Evolutionary conservation across 2,888 invertebrate genomes (phyloP), one percentile per base, ranked within the genome.

Genomic region (Folsomia candida): DNA sequence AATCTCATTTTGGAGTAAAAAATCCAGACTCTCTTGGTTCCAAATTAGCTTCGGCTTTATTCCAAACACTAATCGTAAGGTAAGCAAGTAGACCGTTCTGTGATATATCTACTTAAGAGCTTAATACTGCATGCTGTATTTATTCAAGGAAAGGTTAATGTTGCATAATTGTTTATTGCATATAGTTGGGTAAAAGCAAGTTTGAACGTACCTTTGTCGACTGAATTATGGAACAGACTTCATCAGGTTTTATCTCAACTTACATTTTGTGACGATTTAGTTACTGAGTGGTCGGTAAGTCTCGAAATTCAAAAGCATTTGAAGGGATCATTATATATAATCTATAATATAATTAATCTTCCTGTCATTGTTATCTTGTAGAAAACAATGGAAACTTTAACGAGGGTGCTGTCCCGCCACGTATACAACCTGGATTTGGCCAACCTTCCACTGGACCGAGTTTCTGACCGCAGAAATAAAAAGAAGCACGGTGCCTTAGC

Each of bases 111-210:
- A n/a, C n/a, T n/a, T n/a, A n/a, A n/a, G n/a, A n/a, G n/a, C n/a
- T n/a, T n/a, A n/a, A n/a, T n/a, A n/a, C n/a, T n/a, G n/a, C n/a
- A n/a, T n/a, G 37, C 37, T 37, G 14, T 37, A 4, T 37, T 37
- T 37, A 14, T 37, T 37, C 14, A 14, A 14, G 37, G 37, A 37
- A 37, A 4, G 37, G 37, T 37, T 14, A 37, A 37, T 14, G 4
- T 37, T 37, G 4, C 37, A 0, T 85, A 97, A 63, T 95, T 97
- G 78, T 96, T 97, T 76, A 37, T 37, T 37, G 37, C 14, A n/a
- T n/a, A n/a, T 37, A 97, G 97, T 2, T 97, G 97, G 97, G 97
- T 97, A 80, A 94, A 96, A 81, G 97, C 97, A 0, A 97, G 97
- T 84, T 87, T 97, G 79, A 95, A 96, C 83, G 96, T 97, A 4